Evolutionary conservation across 2,888 invertebrate genomes (phyloP).

Genomic region (Caenorhabditis sp.): DNA sequence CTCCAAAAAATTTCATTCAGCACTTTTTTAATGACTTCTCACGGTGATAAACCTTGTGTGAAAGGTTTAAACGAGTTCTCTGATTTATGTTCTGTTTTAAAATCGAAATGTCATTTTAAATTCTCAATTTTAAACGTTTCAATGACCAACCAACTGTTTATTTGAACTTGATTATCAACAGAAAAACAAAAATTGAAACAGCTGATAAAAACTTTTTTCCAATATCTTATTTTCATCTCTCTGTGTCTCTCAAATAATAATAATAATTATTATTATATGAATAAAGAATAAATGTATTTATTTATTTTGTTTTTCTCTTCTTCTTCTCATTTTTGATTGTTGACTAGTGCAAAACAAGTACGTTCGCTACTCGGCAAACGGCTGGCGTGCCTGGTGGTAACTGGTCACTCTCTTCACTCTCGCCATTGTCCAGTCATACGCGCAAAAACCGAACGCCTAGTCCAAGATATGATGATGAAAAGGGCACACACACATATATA

Average conservation of each 20-base stretch:
- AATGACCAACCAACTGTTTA: too few relatives aligned
- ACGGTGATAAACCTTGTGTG: too few relatives aligned
- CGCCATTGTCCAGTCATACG: neutral
- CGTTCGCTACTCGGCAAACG: constrained; percentile 20
- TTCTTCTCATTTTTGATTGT: constrained; percentile 31
- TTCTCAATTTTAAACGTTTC: too few relatives aligned
- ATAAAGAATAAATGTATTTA: neutral
- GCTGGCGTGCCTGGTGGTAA: constrained; percentile 30
- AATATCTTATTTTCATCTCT: neutral
- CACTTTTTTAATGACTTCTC: too few relatives aligned
- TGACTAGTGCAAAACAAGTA: constrained; percentile 49
- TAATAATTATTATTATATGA: too few relatives aligned
- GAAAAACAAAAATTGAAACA: too few relatives aligned
- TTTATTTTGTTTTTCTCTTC: neutral
- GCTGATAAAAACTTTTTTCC: too few relatives aligned
- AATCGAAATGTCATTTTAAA: too few relatives aligned
- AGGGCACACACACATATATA: constrained; percentile 32
- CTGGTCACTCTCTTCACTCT: constrained; percentile 23
- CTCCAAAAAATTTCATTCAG: too few relatives aligned
- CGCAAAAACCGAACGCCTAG: constrained; percentile 13
- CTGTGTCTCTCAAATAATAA: neutral
- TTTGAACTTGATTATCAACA: too few relatives aligned
- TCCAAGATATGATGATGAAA: constrained; percentile 1
- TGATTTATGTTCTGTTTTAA: too few relatives aligned
- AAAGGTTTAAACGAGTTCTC: too few relatives aligned